These are phyloP conservation scores for Morone saxatilis DNA, from an alignment of 2,113 vertebrate species.

Conservation along the genomic window DNA sequence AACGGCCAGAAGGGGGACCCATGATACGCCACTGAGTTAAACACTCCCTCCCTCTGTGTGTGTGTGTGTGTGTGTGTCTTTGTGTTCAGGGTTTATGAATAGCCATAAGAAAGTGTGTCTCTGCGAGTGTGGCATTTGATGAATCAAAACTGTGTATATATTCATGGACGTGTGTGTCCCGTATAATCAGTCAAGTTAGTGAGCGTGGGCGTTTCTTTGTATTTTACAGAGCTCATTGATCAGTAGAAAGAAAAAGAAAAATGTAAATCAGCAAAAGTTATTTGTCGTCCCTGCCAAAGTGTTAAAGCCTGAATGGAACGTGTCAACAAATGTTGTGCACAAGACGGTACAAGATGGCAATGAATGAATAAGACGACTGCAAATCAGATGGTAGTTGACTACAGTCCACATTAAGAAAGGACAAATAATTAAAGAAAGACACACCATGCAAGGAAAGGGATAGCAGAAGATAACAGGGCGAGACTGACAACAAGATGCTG, in stretches of 20 bases:
- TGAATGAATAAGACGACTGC: neutral
- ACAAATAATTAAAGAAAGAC: neutral
- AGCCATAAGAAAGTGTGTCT: constrained; percentile 6
- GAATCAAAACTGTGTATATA: constrained; percentile 22
- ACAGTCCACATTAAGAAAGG: neutral
- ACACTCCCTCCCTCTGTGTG: neutral
- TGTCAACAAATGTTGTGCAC: neutral
- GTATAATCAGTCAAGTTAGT: neutral
- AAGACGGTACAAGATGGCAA: neutral
- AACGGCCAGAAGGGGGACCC: constrained; percentile 75
- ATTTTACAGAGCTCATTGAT: constrained; percentile 11
- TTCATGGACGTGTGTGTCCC: neutral
- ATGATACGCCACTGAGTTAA: constrained; percentile 32
- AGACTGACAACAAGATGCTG: neutral
- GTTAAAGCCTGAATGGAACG: neutral
- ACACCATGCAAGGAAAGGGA: neutral
- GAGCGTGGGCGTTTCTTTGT: constrained; percentile 13
- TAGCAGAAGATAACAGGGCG: neutral
- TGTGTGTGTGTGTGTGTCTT: neutral
- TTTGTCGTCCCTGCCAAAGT: neutral
- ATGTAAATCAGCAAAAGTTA: constrained; percentile 6
- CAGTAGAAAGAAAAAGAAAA: neutral
- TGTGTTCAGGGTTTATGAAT: neutral
- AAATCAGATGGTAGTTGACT: neutral
- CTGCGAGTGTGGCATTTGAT: constrained; percentile 20